Base-by-base conservation (phyloP, 2,888 invertebrate genomes). In the Podabrus alpinus region DNA sequence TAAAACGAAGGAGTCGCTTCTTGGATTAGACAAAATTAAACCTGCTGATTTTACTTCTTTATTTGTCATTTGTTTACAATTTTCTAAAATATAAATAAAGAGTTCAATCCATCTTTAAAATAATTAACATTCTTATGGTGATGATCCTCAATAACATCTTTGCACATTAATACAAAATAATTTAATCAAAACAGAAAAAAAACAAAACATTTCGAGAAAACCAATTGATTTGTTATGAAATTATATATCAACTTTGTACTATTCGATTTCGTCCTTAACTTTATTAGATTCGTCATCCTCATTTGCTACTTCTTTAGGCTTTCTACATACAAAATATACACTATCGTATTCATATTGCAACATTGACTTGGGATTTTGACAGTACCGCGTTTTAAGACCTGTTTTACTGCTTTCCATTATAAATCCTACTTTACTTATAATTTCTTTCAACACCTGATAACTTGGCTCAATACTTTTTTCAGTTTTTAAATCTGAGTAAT, bases 401-500 rank as follows among this genome's bases (percentile, higher is more conserved):
- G 92, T 93, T 82, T 94, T 89, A 85, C 95, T 94, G 87, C 94
- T 94, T 93, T 95, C 89, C 83, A 95, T 91, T 81, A 91, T 90
- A 84, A 97, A 98, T 61, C 98, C 98, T 67, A 95, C 90, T 79
- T 93, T 93, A 79, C 91, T 89, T 79, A 97, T 95, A 69, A 97
- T 94, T 92, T 88, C 4, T 97, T 89, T 79, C 7, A 83, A 77
- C 25, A 82, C 80, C 75, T 86, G 95, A 83, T 96, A 98, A 17
- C 96, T 95, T 0, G 98, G 96, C 85, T 99, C 98, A 80, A 98
- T 95, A 79, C 97, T 97, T 81, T 92, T 92, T 84, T 97, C 96
- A 59, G 93, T 92, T 5, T 92, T 92, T 88, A 95, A 92, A 84
- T 98, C 97, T 90, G 90, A 96, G 90, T 92, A 95, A 83, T 95